These are phyloP conservation scores for Fistularia tabacaria DNA, from an alignment of 2,797 vertebrate genomes.

Conservation along the genomic window DNA sequence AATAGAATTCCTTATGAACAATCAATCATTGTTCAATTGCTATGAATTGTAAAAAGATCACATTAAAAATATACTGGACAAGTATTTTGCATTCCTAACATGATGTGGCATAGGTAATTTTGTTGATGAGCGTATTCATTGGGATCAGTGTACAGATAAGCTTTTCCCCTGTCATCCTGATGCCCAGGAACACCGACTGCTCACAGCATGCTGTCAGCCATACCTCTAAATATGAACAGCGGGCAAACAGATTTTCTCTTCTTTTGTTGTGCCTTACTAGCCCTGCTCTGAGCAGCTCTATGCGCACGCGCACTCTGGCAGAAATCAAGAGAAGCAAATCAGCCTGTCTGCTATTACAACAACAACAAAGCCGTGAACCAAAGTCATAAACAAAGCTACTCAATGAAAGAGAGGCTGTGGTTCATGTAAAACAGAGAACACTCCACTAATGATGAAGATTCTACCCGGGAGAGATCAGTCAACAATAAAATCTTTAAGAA, in stretches of 20 bases:
- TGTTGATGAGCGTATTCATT: conserved; percentile 45
- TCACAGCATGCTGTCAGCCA: conserved; percentile 8
- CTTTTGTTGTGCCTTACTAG: conserved; percentile 44
- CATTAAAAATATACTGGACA: too few relatives aligned
- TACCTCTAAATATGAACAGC: conserved; percentile 40
- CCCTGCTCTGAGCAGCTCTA: conserved; percentile 25
- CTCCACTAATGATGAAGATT: conserved; percentile 8
- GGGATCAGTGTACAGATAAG: background rate
- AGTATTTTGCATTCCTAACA: too few relatives aligned
- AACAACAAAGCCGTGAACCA: conserved; percentile 45
- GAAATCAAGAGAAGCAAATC: conserved; percentile 46
- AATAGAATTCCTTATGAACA: too few relatives aligned
- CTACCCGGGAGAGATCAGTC: background rate
- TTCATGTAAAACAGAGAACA: conserved; percentile 18
- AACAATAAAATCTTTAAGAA: background rate
- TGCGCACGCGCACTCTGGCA: conserved; percentile 36
- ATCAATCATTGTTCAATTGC: too few relatives aligned
- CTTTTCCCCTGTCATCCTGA: conserved; percentile 25
- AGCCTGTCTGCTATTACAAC: conserved; percentile 39
- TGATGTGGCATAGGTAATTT: too few relatives aligned
- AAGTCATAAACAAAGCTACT: conserved; percentile 45
- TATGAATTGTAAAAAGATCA: too few relatives aligned
- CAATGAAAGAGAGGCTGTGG: conserved; percentile 23
- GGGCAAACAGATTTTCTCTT: conserved; percentile 42
- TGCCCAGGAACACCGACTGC: conserved; percentile 17